phyloP scores from a whole-genome alignment of 2,113 vertebrate species.

The Callipepla squamata region DNA sequence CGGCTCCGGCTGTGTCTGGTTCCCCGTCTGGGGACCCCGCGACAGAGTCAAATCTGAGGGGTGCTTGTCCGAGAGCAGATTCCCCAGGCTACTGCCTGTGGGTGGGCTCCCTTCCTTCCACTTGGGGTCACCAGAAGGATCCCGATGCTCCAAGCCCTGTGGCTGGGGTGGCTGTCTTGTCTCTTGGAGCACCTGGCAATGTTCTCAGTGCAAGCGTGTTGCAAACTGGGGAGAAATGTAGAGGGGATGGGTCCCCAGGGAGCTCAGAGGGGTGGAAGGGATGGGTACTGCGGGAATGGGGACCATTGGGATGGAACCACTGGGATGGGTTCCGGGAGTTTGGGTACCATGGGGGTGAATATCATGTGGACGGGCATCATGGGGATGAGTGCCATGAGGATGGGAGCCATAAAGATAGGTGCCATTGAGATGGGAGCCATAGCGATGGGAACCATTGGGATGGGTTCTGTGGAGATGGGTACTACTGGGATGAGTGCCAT shows the following conservation, averaged over 20 bases:
- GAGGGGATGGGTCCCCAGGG: not conserved
- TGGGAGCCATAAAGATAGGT: not conserved
- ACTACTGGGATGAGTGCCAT: not conserved
- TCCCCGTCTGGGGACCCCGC: not conserved
- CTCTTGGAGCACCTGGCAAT: slow-evolving; percentile 21
- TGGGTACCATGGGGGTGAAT: not conserved
- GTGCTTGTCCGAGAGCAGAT: slow-evolving; percentile 14
- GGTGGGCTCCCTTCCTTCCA: not conserved
- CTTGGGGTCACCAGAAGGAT: not conserved
- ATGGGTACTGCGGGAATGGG: not conserved
- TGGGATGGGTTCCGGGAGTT: not conserved
- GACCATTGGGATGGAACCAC: not conserved
- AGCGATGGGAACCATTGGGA: not conserved
- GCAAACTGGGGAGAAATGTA: not conserved
- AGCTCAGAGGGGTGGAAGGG: slow-evolving; percentile 27
- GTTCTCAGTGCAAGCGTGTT: not conserved
- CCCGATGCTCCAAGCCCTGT: not conserved
- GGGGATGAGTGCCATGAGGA: not conserved
- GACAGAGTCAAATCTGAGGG: not conserved
- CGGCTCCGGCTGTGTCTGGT: slow-evolving; percentile 25
- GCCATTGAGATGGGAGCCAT: too few relatives aligned
- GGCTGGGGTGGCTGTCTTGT: not conserved
- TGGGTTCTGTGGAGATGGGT: not conserved
- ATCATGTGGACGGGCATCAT: not conserved
- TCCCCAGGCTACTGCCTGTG: accelerated